Base-by-base conservation (phyloP, 30 jellyfish, hydroid and myxozoan species). In the Aurelia aurita region DNA sequence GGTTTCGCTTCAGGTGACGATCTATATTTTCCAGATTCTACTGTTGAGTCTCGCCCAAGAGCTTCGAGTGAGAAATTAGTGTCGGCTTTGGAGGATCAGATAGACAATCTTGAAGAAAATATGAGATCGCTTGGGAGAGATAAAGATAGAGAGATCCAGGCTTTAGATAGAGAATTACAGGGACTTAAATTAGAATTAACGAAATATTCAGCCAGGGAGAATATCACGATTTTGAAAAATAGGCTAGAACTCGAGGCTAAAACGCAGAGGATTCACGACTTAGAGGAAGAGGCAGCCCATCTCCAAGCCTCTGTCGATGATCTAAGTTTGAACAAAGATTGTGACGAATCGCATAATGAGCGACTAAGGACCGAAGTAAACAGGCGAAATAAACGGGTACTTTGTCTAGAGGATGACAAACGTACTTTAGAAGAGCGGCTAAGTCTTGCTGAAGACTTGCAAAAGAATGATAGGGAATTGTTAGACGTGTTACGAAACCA, bases 371-470 rank as follows among this genome's bases (percentile, higher is more conserved):
- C 85, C 51, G 96, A 93, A 57, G 59, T 93, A 68, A 87, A 81
- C 27, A 69, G 97, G 58, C 88, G 95, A 54, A 64, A 75, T 49
- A 75, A 75, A 58, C 34, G 89, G 45, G 66, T 80, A 6, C 77
- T 26, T 49, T 39, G 83, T 45, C 69, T 93, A 31, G 98, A 93
- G 70, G 98, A 93, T 21, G 98, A 93, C 51, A 93, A 93, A 58
- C 61, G 88, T 61, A 66, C 96, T 0, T 34, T 88, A 65, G 98
- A 93, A 53, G 98, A 87, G 63, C 65, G 98, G 3, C 59, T 87
- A 54, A 70, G 69, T 22, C 85, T 93, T 3, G 98, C 98, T 12
- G 98, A 93, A 60, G 98, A 93, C 61, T 63, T 93, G 21, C 98
- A 93, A 68, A 79, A 74, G 22, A 93, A 93, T 43, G 98, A 93